Evolutionary conservation across 2,113 vertebrate genomes (phyloP).

Genomic region (Vulpes lagopus): DNA sequence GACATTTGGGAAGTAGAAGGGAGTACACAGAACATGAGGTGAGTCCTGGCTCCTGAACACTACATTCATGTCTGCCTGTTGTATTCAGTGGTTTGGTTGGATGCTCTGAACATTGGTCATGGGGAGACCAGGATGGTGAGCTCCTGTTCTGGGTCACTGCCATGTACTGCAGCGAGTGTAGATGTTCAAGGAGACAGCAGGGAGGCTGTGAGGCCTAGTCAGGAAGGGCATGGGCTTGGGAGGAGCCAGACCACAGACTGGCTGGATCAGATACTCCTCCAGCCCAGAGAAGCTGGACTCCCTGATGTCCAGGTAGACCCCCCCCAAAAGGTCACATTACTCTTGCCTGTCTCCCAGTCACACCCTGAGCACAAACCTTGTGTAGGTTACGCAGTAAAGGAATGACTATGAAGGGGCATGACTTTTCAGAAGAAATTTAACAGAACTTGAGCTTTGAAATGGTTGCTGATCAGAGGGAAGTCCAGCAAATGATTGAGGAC

Average conservation of each 20-base stretch:
- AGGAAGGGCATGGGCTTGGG: not conserved
- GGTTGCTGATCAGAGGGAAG: not conserved
- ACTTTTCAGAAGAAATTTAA: not conserved
- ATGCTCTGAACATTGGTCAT: not conserved
- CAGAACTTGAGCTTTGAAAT: not conserved
- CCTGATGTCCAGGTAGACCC: not conserved
- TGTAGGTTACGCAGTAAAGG: not conserved
- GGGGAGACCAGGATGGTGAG: not conserved
- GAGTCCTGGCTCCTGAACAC: not conserved
- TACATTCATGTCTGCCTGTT: rapidly evolving
- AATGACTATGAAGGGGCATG: not conserved
- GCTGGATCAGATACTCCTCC: not conserved
- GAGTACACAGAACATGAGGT: not conserved
- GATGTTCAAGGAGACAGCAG: not conserved
- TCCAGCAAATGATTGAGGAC: not conserved
- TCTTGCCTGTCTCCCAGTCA: not conserved
- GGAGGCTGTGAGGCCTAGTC: not conserved
- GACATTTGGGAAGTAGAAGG: not conserved
- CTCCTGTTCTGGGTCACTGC: not conserved
- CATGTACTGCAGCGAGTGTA: not conserved
- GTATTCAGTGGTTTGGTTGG: not conserved
- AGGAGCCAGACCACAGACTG: not conserved
- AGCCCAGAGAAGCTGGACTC: rapidly evolving
- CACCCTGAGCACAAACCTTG: not conserved
- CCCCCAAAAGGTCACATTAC: not conserved